phyloP scores from a whole-genome alignment of 2,113 vertebrate species.

The Periophthalmus modestus region DNA sequence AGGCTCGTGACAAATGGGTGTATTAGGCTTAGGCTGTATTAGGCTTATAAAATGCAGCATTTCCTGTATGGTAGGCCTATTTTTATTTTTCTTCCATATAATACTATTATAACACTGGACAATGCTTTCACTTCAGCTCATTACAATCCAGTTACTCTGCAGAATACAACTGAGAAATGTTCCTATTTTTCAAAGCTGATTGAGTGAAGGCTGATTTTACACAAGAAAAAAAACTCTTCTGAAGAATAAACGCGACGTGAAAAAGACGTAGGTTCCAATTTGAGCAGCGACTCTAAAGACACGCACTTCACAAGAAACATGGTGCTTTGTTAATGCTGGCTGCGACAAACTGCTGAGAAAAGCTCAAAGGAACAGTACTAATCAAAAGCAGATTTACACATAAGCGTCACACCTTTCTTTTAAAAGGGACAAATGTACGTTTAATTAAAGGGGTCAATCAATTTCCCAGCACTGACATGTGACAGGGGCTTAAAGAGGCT shows the following conservation, averaged over 20 bases:
- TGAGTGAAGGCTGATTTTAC: slow-evolving; percentile 57
- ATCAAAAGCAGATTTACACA: slow-evolving; percentile 70
- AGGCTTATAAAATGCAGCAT: no score
- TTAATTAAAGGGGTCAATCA: slow-evolving; percentile 74
- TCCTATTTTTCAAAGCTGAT: slow-evolving; percentile 54
- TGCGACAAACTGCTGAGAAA: slow-evolving; percentile 59
- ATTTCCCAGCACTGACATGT: slow-evolving; percentile 52
- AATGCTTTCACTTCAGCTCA: slow-evolving; percentile 44
- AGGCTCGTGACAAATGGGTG: no score
- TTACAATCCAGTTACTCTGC: slow-evolving; percentile 16
- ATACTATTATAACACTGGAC: neutral
- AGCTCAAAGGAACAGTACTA: slow-evolving; percentile 59
- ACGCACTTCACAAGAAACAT: slow-evolving; percentile 71
- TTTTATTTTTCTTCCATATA: neutral
- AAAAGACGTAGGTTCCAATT: slow-evolving; percentile 55
- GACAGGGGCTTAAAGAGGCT: slow-evolving; percentile 36
- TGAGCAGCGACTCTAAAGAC: slow-evolving; percentile 60
- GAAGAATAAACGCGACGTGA: slow-evolving; percentile 66
- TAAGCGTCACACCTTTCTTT: slow-evolving; percentile 61
- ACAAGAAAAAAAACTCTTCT: slow-evolving; percentile 50
- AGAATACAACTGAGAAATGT: slow-evolving; percentile 67
- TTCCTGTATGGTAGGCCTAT: neutral
- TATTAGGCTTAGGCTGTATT: no score
- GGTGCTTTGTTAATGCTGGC: slow-evolving; percentile 61
- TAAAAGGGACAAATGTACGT: slow-evolving; percentile 50